Evolutionary conservation across 2,113 vertebrate genomes (phyloP).

Genomic region (Hippocampus zosterae): DNA sequence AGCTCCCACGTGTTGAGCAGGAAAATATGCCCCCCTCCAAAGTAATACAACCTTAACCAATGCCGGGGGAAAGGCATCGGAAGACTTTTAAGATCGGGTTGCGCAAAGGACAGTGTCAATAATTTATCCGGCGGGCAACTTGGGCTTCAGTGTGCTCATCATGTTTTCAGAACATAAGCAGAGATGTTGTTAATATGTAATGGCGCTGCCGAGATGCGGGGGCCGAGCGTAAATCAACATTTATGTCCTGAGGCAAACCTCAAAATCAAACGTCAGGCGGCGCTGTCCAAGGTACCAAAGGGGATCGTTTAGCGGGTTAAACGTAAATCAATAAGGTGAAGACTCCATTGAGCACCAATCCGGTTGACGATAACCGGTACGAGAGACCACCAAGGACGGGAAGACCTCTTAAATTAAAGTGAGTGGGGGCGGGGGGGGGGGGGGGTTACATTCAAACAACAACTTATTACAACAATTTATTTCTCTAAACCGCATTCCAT

Average conservation of each 20-base stretch:
- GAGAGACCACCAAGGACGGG: neutral
- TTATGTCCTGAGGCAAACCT: conserved; percentile 56
- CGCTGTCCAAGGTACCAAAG: conserved; percentile 72
- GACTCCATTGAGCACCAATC: conserved; percentile 73
- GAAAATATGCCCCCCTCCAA: conserved; percentile 26
- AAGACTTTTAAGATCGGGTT: conserved; percentile 60
- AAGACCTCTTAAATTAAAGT: neutral
- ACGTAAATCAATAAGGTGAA: conserved; percentile 83
- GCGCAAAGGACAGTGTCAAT: conserved; percentile 70
- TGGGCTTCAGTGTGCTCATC: conserved; percentile 61
- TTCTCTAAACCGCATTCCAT: too few species aligned
- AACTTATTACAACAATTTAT: too few species aligned
- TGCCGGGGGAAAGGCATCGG: conserved; percentile 25
- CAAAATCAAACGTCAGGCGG: conserved; percentile 53
- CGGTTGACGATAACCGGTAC: conserved; percentile 28
- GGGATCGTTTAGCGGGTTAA: conserved; percentile 79
- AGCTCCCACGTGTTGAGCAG: conserved; percentile 27
- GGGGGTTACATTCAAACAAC: neutral
- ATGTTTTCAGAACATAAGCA: conserved; percentile 62
- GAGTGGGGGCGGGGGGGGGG: too few species aligned
- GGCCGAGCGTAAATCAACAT: conserved; percentile 56
- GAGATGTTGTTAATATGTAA: conserved; percentile 61
- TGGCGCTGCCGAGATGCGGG: conserved; percentile 45
- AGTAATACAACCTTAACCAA: conserved; percentile 20
- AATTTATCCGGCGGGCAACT: conserved; percentile 63